Base-by-base conservation (phyloP, 35 echinoderm and acorn worm genomes). In the Hemicentrotus pulcherrimus region DNA sequence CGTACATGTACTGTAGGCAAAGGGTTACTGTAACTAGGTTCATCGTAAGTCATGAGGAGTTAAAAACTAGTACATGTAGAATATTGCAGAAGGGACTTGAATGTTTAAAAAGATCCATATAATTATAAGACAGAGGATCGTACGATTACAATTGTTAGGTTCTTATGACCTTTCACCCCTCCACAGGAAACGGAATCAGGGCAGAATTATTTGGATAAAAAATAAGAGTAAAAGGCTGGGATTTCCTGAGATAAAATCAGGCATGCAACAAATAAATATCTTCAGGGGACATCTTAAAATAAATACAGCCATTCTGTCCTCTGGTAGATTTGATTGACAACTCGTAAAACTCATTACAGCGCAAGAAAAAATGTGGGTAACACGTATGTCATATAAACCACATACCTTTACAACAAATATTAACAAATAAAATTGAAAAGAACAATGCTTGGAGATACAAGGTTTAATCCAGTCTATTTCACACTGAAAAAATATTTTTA, bases 141-240 rank as follows among this genome's bases (percentile, higher is more conserved):
- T 70, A 70, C 61, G 65, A 78, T 78, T 78, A 6, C 12, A 11
- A 59, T 24, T 78, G 2, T 78, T n/a, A 22, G 24, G 8, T 28
- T 28, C 65, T 78, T 78, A 78, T 78, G 65, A 78, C 65, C 65
- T 78, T 47, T 90, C 12, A 90, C n/a, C 32, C 46, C 32, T 47
- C 88, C 32, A 31, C 88, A 45, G 88, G 88, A 90, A 45, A 90
- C 19, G 9, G 88, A 90, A 90, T 90, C 32, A 90, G 88, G 88
- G 33, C 88, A 90, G 88, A 90, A 33, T 90, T 90, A 90, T 90
- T 90, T 90, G 32, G 88, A 90, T 47, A 90, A 15, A 33, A 90
- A 90, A 90, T 47, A 45, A 88, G 24, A 5, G 12, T 45, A 2
- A 45, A 90, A 18, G 33, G n/a, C 88, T 90, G 88, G 88, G 46